phyloP scores from a whole-genome alignment of 2,888 invertebrate genomes.

The Hydriomena furcata region DNA sequence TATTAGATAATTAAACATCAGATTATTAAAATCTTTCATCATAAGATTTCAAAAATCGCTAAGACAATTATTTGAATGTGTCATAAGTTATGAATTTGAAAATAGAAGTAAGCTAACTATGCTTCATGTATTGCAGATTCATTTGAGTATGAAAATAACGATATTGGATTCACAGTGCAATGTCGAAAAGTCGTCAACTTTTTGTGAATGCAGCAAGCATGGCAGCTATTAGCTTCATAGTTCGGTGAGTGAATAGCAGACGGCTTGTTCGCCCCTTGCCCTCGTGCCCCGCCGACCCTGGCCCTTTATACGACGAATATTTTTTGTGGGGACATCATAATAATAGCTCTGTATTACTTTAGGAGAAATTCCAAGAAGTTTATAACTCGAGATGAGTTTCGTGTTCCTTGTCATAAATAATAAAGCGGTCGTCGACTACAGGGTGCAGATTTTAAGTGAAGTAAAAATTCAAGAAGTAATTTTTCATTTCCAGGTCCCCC shows the following conservation, averaged over 20 bases:
- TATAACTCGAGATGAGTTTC: conserved; percentile 84
- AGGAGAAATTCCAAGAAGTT: conserved; percentile 84
- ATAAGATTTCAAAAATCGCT: no score
- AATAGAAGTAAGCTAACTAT: no score
- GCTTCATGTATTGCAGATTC: no score
- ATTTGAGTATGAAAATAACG: no score
- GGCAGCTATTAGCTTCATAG: background rate
- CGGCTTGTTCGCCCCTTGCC: conserved; percentile 32
- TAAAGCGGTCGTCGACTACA: conserved; percentile 82
- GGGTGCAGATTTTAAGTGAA: conserved; percentile 81
- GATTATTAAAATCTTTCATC: no score
- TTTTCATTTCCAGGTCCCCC: conserved; percentile 68
- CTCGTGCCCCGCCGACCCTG: conserved; percentile 56
- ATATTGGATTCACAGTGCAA: background rate
- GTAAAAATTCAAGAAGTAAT: conserved; percentile 76
- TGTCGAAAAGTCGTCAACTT: background rate
- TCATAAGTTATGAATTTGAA: no score
- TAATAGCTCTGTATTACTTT: conserved; percentile 84
- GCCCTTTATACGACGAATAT: conserved; percentile 65
- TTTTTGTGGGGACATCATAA: conserved; percentile 83
- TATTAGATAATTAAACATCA: no score
- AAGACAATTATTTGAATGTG: no score
- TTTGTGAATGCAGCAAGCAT: background rate
- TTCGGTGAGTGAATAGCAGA: background rate
- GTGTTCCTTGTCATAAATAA: conserved; percentile 84